phyloP scores from a whole-genome alignment of 2,113 vertebrate species.

The Petroica traversi region DNA sequence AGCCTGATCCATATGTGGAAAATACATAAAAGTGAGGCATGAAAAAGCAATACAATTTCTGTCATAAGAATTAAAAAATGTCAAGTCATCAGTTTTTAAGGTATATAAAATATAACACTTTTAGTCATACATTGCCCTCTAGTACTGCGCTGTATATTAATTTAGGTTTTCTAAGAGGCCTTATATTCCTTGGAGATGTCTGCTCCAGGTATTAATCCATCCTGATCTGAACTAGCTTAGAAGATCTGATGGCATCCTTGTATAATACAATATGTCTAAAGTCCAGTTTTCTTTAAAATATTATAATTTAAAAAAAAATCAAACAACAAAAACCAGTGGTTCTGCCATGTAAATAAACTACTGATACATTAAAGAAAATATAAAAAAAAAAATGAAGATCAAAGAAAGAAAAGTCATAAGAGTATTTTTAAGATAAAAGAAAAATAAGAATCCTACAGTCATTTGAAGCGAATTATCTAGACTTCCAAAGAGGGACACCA shows the following conservation, averaged over 20 bases:
- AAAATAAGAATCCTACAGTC: background rate
- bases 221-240: background rate
- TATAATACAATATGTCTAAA: background rate
- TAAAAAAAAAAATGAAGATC: background rate
- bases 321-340: fast-evolving
- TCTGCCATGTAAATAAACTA: background rate
- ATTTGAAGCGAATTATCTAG: background rate
- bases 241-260: background rate
- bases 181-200: background rate
- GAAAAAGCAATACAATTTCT: background rate
- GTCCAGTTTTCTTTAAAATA: background rate
- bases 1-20: background rate
- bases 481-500: background rate
- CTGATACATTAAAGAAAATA: background rate
- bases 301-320: background rate
- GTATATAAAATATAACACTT: background rate
- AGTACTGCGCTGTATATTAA: background rate
- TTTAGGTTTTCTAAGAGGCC: background rate
- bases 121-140: background rate
- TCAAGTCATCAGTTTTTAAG: background rate
- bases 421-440: background rate
- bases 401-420: background rate
- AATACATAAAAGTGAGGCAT: background rate
- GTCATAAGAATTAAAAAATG: background rate
- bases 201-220: background rate